Evolutionary conservation across 2,113 vertebrate genomes (phyloP), one percentile per base, ranked within the genome.

Genomic region (Solea solea): DNA sequence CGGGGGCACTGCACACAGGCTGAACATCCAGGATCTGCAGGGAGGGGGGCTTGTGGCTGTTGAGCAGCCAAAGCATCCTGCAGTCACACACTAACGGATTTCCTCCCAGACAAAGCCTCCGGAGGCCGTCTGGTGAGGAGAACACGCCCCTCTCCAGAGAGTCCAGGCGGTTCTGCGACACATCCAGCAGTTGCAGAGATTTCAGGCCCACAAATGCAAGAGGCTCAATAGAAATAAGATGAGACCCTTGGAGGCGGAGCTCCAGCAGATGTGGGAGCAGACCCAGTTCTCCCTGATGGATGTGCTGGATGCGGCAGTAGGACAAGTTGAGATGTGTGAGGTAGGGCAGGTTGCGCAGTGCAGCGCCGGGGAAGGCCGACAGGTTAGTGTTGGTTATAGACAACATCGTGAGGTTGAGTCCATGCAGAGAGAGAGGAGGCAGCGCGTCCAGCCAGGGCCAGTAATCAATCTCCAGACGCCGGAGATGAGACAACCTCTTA

Each of bases 31-130:
- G 93, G 69, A 97, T 95, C 76, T 96, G 96, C 84, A 99, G 90
- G 61, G 95, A 89, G 74, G 95, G 94, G 46, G 95, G 96, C 81
- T 96, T 95, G 63, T 95, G 95, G 78, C 72, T 86, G 46, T 78
- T 90, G 91, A 99, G 95, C 46, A 99, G 94, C 97, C 97, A 99
- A 51, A 98, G 94, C 65, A 99, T 92, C 55, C 97, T 95, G 72
- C 97, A 99, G 91, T 99, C 97, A 0, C 97, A 99, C 72, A 97
- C 96, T 72, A 99, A 90, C 0, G 97, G 97, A 83, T 98, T 99
- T 74, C 94, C 94, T 78, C 97, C 96, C 15, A 99, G 93, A 85
- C 96, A 95, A 45, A 99, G 96, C 0, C 93, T 96, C 90, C 96
- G 95, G 81, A 99, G 91, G 84, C 93, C 94, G 76, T 96, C 95